These are phyloP conservation scores for Coptodon rendalli DNA, from an alignment of 2,113 vertebrate genomes.

Conservation along the genomic window DNA sequence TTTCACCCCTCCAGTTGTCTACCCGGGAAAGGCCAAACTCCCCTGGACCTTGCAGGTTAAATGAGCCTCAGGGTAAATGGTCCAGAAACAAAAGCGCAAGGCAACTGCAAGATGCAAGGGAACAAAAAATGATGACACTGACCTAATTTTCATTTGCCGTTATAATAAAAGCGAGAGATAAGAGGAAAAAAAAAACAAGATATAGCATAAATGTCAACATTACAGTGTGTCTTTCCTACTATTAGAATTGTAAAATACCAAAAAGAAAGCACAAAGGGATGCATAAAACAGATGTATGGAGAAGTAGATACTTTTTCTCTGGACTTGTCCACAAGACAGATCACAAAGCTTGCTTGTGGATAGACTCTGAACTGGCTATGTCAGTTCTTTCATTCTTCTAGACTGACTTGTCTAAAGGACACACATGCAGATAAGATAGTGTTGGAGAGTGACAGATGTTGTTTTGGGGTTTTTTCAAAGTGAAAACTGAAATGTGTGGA, in stretches of 20 bases:
- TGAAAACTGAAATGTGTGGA: background rate
- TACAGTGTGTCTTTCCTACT: background rate
- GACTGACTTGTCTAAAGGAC: conserved; percentile 21
- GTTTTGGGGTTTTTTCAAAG: rapidly evolving
- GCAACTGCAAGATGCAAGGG: background rate
- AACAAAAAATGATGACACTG: background rate
- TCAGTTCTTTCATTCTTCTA: conserved; percentile 21
- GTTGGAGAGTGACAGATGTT: background rate
- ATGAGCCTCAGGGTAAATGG: conserved; percentile 26
- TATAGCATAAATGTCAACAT: background rate
- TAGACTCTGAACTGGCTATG: conserved; percentile 1
- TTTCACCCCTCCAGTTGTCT: background rate
- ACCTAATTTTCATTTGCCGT: background rate
- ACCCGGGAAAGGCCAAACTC: background rate
- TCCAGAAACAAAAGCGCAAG: background rate
- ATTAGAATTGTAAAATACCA: background rate
- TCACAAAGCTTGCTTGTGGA: conserved; percentile 5
- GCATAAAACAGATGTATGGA: background rate
- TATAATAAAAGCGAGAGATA: background rate
- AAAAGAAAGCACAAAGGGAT: background rate
- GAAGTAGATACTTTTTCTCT: background rate
- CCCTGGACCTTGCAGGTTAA: conserved; percentile 13
- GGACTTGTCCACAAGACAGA: background rate
- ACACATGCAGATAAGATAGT: conserved; percentile 29
- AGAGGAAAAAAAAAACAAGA: background rate